Conservation (phyloP, 2,888 invertebrate species). For the Fragum whitleyi region DNA sequence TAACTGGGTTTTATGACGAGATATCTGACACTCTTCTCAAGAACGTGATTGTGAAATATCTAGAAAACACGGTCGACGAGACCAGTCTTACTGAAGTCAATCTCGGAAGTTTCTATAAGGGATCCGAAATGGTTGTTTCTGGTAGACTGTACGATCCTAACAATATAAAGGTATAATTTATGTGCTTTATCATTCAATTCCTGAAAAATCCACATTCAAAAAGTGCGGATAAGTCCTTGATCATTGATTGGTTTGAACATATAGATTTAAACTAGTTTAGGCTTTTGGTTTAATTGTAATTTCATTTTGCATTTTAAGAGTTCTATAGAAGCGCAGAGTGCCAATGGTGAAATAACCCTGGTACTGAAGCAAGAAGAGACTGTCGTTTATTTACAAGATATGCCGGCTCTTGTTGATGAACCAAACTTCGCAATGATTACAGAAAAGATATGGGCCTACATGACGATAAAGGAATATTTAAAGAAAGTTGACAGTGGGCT, state of each 20-base stretch:
- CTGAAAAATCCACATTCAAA: too few relatives aligned
- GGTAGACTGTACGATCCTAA: constrained; percentile 43
- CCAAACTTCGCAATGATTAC: constrained; percentile 37
- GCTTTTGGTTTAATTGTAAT: too few relatives aligned
- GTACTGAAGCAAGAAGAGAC: not conserved
- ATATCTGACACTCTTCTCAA: constrained; percentile 90
- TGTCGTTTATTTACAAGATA: not conserved
- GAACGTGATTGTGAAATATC: constrained; percentile 89
- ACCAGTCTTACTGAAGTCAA: constrained; percentile 58
- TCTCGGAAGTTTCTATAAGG: constrained; percentile 63
- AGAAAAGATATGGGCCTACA: constrained; percentile 79
- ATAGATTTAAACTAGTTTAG: too few relatives aligned
- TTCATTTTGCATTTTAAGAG: too few relatives aligned
- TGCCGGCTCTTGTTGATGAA: constrained; percentile 25
- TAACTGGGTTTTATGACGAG: constrained; percentile 88
- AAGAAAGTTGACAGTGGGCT: constrained; percentile 49
- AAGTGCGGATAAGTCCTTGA: too few relatives aligned
- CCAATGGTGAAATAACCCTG: not conserved
- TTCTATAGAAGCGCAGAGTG: not conserved
- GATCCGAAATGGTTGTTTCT: constrained; percentile 65
- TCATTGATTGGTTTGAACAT: too few relatives aligned
- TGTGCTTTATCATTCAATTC: too few relatives aligned
- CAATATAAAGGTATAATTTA: too few relatives aligned
- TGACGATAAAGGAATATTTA: constrained; percentile 75
- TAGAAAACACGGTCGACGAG: constrained; percentile 74